phyloP scores from a whole-genome alignment of 2,797 vertebrate genomes.

The Enteromius afrohamiltoni region DNA sequence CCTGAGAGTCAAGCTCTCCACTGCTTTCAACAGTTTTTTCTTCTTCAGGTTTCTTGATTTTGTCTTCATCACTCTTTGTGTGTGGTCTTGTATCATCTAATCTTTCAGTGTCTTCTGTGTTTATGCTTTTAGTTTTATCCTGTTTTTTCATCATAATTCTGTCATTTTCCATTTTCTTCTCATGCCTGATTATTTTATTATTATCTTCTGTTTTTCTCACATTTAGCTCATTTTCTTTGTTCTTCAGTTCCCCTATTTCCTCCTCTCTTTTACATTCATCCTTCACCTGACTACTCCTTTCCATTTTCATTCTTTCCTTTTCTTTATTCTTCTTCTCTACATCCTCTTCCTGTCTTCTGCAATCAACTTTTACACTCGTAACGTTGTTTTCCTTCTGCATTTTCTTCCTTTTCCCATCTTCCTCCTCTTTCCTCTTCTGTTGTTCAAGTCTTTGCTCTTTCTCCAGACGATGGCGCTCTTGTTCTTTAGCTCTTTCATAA shows the following conservation, averaged over 20 bases:
- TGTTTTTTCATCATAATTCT: conserved; percentile 1
- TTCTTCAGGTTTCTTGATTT: conserved; percentile 30
- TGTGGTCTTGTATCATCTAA: conserved; percentile 8
- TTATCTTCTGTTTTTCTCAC: conserved; percentile 8
- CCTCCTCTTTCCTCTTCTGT: conserved; percentile 33
- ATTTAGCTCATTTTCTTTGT: background rate
- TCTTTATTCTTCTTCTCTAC: conserved; percentile 4
- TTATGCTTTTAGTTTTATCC: conserved; percentile 28
- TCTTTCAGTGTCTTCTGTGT: background rate
- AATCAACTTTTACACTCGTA: conserved; percentile 9
- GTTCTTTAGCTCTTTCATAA: conserved; percentile 63
- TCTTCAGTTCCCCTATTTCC: conserved; percentile 5
- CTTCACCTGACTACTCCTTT: background rate
- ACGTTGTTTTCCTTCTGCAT: conserved; percentile 15
- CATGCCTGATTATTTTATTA: background rate
- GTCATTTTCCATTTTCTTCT: background rate
- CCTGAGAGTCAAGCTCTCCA: conserved; percentile 1
- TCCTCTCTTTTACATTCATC: conserved; percentile 39
- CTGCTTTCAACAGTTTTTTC: background rate
- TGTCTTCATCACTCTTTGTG: background rate
- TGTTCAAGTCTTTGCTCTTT: conserved; percentile 27
- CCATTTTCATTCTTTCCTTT: background rate
- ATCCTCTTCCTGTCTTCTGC: conserved; percentile 14
- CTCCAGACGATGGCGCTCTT: conserved; percentile 62
- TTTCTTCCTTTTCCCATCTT: conserved; percentile 16